Conservation (phyloP, 92 coral and sea anemone genomes). For the Phenganax subtilis region DNA sequence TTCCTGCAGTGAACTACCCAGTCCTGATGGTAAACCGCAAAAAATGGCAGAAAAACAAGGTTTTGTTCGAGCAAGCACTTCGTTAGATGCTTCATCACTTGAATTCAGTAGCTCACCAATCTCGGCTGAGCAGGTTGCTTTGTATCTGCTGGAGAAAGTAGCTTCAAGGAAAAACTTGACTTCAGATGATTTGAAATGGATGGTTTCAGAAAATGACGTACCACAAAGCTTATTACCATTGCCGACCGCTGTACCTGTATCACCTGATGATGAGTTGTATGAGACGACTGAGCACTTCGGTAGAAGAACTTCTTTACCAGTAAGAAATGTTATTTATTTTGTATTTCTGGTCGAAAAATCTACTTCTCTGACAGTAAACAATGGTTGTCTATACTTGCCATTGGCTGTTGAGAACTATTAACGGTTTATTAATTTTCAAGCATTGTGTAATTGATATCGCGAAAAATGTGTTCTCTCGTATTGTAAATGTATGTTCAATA, state of each 20-base stretch:
- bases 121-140: constrained; percentile 92
- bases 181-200: constrained; percentile 91
- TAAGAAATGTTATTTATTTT: constrained; percentile 27
- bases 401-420: too few species aligned
- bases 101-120: constrained; percentile 51
- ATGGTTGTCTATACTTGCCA: too few species aligned
- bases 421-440: too few species aligned
- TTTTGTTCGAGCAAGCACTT: neutral
- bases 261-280: constrained; percentile 78
- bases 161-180: constrained; percentile 79
- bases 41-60: neutral
- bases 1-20: constrained; percentile 19
- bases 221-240: constrained; percentile 89
- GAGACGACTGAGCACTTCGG: constrained; percentile 22
- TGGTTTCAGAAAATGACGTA: constrained; percentile 87
- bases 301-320: constrained; percentile 61
- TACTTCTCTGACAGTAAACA: neutral
- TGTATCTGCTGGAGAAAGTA: constrained; percentile 77
- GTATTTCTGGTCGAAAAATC: neutral
- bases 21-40: constrained; percentile 20
- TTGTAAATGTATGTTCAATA: too few species aligned
- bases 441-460: too few species aligned
- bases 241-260: constrained; percentile 77
- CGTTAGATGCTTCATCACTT: constrained; percentile 19
- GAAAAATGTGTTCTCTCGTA: too few species aligned